These are phyloP conservation scores for Agapornis roseicollis DNA, from an alignment of 2,113 vertebrate genomes.

Conservation along the genomic window DNA sequence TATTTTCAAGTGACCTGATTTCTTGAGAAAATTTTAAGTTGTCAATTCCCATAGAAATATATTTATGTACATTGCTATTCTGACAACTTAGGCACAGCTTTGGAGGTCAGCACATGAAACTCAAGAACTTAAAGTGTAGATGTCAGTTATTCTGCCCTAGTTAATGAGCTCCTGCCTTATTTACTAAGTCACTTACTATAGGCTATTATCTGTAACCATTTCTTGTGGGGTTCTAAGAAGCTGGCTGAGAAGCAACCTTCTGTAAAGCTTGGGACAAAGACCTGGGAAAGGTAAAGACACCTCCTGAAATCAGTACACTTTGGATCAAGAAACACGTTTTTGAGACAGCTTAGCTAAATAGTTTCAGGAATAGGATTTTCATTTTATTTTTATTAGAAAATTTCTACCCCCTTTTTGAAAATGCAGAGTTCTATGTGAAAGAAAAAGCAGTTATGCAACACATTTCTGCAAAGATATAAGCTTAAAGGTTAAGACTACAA, in stretches of 20 bases:
- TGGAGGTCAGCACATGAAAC: not conserved
- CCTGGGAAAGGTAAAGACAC: not conserved
- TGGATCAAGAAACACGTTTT: not conserved
- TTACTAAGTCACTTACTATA: not conserved
- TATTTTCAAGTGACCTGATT: not conserved
- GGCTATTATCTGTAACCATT: not conserved
- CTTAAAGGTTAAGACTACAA: not conserved
- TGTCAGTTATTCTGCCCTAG: not conserved
- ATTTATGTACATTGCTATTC: not conserved
- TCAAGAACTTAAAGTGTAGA: not conserved
- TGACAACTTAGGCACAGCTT: not conserved
- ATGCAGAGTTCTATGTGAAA: not conserved
- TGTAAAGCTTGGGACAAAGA: not conserved
- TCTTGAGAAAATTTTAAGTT: not conserved
- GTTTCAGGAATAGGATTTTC: not conserved
- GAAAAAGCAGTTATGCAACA: not conserved
- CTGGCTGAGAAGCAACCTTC: not conserved
- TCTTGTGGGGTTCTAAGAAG: not conserved
- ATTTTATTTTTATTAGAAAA: not conserved
- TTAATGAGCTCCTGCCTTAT: not conserved
- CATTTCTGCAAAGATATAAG: not conserved
- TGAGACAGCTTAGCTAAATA: not conserved
- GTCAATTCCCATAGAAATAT: not conserved
- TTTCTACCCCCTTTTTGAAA: not conserved
- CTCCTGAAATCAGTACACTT: not conserved